A percentile compares a stretch with the other conserved stretches of the same genome.
Conservation (phyloP, 2,113 vertebrate species). For the Coptodon rendalli region DNA sequence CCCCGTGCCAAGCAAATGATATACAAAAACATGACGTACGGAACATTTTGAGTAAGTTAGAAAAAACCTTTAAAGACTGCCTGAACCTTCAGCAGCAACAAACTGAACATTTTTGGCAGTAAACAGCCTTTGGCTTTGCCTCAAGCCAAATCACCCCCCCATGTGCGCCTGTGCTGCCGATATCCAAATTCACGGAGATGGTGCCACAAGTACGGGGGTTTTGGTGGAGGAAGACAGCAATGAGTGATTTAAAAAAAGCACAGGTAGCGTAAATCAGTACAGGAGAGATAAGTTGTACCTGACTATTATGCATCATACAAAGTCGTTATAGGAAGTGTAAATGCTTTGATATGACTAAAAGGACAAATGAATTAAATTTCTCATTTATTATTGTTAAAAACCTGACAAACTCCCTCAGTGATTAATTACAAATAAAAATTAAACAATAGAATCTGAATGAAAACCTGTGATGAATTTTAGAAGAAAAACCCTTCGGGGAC, state of each 20-base stretch:
- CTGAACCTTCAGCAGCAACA: background rate
- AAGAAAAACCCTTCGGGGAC: background rate
- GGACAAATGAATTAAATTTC: background rate
- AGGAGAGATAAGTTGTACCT: background rate
- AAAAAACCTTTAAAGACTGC: background rate
- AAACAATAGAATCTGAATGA: background rate
- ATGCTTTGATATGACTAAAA: background rate
- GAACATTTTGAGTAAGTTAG: background rate
- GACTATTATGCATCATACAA: background rate
- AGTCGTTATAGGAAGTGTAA: background rate
- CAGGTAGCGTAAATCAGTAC: background rate
- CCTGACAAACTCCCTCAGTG: background rate
- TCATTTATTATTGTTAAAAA: background rate
- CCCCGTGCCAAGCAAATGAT: background rate
- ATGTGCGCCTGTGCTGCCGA: background rate
- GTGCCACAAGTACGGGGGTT: background rate
- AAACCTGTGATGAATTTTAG: background rate
- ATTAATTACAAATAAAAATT: background rate
- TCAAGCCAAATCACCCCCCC: slow-evolving; percentile 16
- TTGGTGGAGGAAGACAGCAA: background rate
- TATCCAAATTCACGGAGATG: background rate
- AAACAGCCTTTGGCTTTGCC: slow-evolving; percentile 42
- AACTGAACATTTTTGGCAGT: background rate
- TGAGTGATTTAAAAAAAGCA: background rate
- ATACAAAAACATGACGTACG: background rate